Evolutionary conservation across 2,113 vertebrate genomes (phyloP), one percentile per base, ranked within the genome.

Genomic region (Labeo rohita): DNA sequence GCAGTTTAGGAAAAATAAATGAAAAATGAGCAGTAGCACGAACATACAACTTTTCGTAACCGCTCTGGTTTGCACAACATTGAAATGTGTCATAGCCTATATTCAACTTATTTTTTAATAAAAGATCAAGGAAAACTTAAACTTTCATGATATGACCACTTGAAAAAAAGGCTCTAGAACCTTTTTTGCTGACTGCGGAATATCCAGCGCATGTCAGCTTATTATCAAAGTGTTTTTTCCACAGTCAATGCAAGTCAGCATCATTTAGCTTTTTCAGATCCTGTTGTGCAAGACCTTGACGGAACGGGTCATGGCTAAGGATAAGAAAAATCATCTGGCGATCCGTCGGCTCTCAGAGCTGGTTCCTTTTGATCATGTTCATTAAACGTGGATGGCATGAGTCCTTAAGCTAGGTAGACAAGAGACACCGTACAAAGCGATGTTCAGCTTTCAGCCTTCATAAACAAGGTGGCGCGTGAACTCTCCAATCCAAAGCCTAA

Each of bases 301-400:
- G 59, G 16, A 66, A 76, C 68, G 2, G 83, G 77, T 84, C 63
- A 23, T 61, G 70, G 45, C 18, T 16, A 6, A 49, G 80, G 63
- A 82, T 52, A 43, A 70, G 54, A 61, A 54, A 23, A 56, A 73
- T 39, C 65, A 70, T 15, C 28, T 36, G 59, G 59, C 43, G 23
- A 47, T 23, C 6, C 8, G 11, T 18, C 23, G 73, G 50, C 72
- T 75, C 75, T 78, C 50, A 16, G n/a, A 15, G 13, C 49, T 15
- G 23, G 15, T 36, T 73, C 34, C 70, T 83, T 90, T 90, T 87
- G 85, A 88, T 87, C 70, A 23, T 45, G 73, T 85, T 84, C 36
- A 80, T 90, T 85, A 85, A 87, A 80, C 70, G 56, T 59, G 74
- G 49, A 49, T 18, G 50, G 16, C 23, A 28, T 12, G 52, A 78